Percentiles rank a stretch among this genome's conserved stretches.
These are phyloP conservation scores for Deroptyus accipitrinus DNA, from an alignment of 2,113 vertebrate genomes.

Conservation along the genomic window DNA sequence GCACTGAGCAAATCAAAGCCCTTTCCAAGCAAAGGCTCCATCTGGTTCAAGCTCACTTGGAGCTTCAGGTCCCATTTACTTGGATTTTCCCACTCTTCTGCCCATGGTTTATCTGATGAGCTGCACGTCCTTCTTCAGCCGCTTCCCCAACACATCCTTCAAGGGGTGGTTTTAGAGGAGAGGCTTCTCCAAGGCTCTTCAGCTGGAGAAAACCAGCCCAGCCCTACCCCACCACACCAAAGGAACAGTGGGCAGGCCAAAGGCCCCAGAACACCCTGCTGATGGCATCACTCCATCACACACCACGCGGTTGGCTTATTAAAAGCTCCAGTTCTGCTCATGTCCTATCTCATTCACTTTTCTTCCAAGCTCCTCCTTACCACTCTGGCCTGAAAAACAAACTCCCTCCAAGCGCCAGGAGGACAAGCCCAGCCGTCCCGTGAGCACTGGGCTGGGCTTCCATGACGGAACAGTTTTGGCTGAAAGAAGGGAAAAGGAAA, in stretches of 20 bases:
- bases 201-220: neutral
- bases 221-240: fast-evolving
- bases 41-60: neutral
- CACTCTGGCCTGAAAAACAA: neutral
- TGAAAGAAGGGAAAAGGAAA: neutral
- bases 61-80: neutral
- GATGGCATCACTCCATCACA: neutral
- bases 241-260: neutral
- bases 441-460: neutral
- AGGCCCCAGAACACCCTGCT: neutral
- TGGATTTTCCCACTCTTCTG: neutral
- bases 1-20: neutral
- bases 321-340: neutral
- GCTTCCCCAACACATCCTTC: neutral
- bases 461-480: neutral
- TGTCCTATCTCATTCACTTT: neutral
- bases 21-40: neutral
- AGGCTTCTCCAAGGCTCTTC: neutral
- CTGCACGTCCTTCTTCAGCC: neutral
- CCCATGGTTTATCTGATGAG: neutral
- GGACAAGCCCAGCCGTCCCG: fast-evolving
- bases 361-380: neutral
- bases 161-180: neutral
- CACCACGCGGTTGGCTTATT: fast-evolving
- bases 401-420: neutral